Evolutionary conservation across 2,113 vertebrate genomes (phyloP).

Genomic region (Chloebia gouldiae): DNA sequence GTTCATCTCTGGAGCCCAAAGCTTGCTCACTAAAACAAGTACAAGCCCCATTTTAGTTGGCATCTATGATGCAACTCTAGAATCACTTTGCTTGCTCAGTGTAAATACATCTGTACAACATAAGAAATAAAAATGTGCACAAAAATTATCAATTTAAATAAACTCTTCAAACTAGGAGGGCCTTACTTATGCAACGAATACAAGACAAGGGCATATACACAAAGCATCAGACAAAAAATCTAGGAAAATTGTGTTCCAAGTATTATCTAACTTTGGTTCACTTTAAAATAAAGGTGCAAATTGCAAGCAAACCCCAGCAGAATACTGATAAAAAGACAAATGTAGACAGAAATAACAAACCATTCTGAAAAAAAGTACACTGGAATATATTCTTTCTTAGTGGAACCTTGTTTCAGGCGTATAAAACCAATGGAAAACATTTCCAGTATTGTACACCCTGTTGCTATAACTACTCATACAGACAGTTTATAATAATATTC

Average conservation of each 20-base stretch:
- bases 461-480: neutral
- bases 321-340: neutral
- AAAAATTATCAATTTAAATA: neutral
- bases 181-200: neutral
- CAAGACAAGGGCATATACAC: neutral
- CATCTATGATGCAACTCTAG: neutral
- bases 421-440: neutral
- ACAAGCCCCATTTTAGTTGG: neutral
- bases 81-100: neutral
- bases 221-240: neutral
- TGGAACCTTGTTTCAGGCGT: neutral
- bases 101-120: neutral
- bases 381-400: neutral
- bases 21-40: neutral
- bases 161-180: neutral
- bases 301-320: neutral
- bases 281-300: neutral
- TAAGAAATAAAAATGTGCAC: neutral
- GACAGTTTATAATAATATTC: neutral
- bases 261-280: neutral
- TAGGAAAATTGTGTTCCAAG: neutral
- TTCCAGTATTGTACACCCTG: neutral
- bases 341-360: neutral
- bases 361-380: neutral
- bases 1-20: neutral